Base-by-base conservation (phyloP, 2,888 invertebrate genomes). In the Caenorhabditis becei region DNA sequence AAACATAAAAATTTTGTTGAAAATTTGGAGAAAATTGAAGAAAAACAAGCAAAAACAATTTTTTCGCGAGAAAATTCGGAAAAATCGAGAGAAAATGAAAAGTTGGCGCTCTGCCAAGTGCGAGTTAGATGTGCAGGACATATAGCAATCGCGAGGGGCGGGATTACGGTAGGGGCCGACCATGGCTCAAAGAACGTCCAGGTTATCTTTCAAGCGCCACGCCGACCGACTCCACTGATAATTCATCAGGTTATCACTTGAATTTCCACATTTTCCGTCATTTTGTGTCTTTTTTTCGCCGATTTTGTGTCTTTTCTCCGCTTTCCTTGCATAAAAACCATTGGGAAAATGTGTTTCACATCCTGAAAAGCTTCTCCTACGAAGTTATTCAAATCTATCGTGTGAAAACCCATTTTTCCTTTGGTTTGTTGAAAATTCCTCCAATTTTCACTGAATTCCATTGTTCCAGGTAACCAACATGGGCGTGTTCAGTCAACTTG, bases 401-500 rank as follows among this genome's bases (percentile, higher is more conserved):
- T 5, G 26, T 51, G 20, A 35, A 3, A 41, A 41, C 41, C 10
- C 41, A 16, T 32, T 41, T 41, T 54, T 41, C 4, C 28, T 23
- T 23, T 32, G 8, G 5, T 69, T 2, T 61, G 18, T 63, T 10
- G n/a, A n/a, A n/a, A 54, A 24, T 54, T 65, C 35, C 14, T 24
- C 32, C 23, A 41, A 26, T 59, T 23, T 35, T 24, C 56, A 49
- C 11, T 54, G 24, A 24, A 44, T 69, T 67, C 10, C 32, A n/a
- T n/a, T n/a, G n/a, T 24, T 61, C 23, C 61, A 77, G 77, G 72
- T 79, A 81, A 79, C 72, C 71, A 83, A 67, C 58, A 89, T 89
- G 89, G 87, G 89, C 78, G 85, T 88, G 80, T 83, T 88, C 81
- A 83, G 81, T 44, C 87, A 90, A 69, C 79, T 90, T 41, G 58